Evolutionary conservation across 2,797 vertebrate species (phyloP).

Genomic region (Jordanella pulchra): DNA sequence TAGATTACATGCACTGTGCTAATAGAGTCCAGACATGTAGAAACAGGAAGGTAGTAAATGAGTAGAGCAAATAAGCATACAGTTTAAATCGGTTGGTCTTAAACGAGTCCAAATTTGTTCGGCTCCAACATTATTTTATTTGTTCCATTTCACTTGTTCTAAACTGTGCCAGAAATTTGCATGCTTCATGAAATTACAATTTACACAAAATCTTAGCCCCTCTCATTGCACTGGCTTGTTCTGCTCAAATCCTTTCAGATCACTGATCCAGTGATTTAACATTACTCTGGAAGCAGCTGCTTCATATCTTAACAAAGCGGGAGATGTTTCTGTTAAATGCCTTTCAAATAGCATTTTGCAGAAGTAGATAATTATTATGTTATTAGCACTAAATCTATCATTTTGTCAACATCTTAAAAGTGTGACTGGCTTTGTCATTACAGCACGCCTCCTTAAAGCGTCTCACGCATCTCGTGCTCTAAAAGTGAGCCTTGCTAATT

Average conservation of each 20-base stretch:
- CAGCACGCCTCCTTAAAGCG: slow-evolving; percentile 33
- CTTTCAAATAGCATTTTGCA: slow-evolving; percentile 5
- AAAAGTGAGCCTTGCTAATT: slow-evolving; percentile 47
- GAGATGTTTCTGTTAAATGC: slow-evolving; percentile 6
- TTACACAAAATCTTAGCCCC: slow-evolving; percentile 26
- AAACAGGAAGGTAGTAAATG: slow-evolving; percentile 27
- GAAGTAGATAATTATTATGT: slow-evolving; percentile 31
- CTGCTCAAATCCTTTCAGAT: slow-evolving; percentile 48
- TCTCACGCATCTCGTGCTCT: slow-evolving; percentile 29
- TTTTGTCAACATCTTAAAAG: slow-evolving; percentile 28
- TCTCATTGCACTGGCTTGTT: slow-evolving; percentile 29
- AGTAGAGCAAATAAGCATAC: slow-evolving; percentile 43
- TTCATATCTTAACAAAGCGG: slow-evolving; percentile 21
- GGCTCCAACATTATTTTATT: slow-evolving; percentile 2
- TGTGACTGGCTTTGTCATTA: slow-evolving; percentile 33
- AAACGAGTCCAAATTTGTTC: slow-evolving; percentile 5
- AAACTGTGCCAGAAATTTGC: slow-evolving; percentile 39
- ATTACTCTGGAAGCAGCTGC: slow-evolving; percentile 37
- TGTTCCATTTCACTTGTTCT: slow-evolving; percentile 42
- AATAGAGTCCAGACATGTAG: slow-evolving; percentile 26
- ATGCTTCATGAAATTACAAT: slow-evolving; percentile 46
- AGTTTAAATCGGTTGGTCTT: slow-evolving; percentile 18
- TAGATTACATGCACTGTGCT: slow-evolving; percentile 21
- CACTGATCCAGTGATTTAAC: slow-evolving; percentile 40
- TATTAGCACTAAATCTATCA: slow-evolving; percentile 25